phyloP scores from a whole-genome alignment of 2,888 invertebrate species.

The Crossocerus cetratus region DNA sequence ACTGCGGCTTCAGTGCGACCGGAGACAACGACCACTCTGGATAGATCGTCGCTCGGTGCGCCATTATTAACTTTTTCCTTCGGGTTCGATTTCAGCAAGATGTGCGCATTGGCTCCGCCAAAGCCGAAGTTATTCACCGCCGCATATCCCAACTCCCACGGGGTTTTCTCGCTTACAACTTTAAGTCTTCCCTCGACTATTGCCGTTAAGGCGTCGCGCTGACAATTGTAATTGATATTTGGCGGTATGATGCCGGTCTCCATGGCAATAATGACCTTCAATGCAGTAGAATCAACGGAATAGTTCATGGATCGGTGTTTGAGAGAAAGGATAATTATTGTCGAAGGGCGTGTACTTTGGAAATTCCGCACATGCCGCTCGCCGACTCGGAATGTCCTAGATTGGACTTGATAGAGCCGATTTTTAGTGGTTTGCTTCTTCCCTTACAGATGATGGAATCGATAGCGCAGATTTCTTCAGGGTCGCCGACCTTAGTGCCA shows the following conservation, averaged over 20 bases:
- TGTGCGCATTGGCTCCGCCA: conserved; percentile 92
- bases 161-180: conserved; percentile 85
- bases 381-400: conserved; percentile 95
- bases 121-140: conserved; percentile 96
- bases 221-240: conserved; percentile 87
- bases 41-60: conserved; percentile 82
- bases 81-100: conserved; percentile 81
- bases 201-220: conserved; percentile 81
- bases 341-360: too few relatives aligned
- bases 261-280: conserved; percentile 89
- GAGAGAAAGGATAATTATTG: too few relatives aligned
- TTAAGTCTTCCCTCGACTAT: conserved; percentile 81
- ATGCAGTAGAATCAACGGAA: too few relatives aligned
- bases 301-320: too few relatives aligned
- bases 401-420: conserved; percentile 96
- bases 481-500: conserved; percentile 91
- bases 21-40: conserved; percentile 85
- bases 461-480: conserved; percentile 92
- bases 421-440: conserved; percentile 86
- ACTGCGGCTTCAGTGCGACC: conserved; percentile 90
- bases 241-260: conserved; percentile 89
- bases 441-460: conserved; percentile 87
- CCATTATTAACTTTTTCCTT: conserved; percentile 82
- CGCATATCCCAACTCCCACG: conserved; percentile 84
- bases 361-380: conserved; percentile 88